phyloP scores from a whole-genome alignment of 2,797 vertebrate species.

The Protonibea diacanthus region DNA sequence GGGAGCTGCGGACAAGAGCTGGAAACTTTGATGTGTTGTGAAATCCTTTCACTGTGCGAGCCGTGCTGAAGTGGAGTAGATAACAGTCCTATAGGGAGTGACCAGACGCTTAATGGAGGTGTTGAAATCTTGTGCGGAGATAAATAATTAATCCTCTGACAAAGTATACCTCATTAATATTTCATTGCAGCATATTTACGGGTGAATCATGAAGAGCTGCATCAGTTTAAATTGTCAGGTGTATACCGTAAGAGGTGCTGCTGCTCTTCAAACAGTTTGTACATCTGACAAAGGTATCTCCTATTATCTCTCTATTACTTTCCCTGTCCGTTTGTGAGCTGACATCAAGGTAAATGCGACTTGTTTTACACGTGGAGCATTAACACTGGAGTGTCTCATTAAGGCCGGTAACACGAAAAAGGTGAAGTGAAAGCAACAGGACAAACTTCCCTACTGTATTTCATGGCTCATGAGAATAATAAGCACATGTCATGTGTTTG shows the following conservation, averaged over 20 bases:
- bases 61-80: conserved; percentile 33
- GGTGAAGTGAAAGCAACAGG: conserved; percentile 48
- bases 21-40: conserved; percentile 71
- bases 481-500: conserved; percentile 23
- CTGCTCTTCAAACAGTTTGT: conserved; percentile 18
- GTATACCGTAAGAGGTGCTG: not conserved
- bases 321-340: conserved; percentile 19
- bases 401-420: conserved; percentile 28
- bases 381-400: conserved; percentile 11
- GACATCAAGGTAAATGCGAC: conserved; percentile 1
- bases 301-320: conserved; percentile 3
- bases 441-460: conserved; percentile 14
- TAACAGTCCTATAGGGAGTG: conserved; percentile 67
- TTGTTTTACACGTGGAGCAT: not conserved
- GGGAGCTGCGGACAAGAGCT: conserved; percentile 27
- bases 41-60: conserved; percentile 39
- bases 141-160: conserved; percentile 81
- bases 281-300: conserved; percentile 23
- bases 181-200: conserved; percentile 77
- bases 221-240: conserved; percentile 60
- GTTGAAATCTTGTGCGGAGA: conserved; percentile 71
- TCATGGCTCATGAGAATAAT: conserved; percentile 47
- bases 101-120: conserved; percentile 77
- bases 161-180: conserved; percentile 81
- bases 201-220: conserved; percentile 64